A percentile compares a stretch with the other conserved stretches of the same genome.
Evolutionary conservation across 2,797 vertebrate genomes (phyloP).

Genomic region (Falco cherrug): DNA sequence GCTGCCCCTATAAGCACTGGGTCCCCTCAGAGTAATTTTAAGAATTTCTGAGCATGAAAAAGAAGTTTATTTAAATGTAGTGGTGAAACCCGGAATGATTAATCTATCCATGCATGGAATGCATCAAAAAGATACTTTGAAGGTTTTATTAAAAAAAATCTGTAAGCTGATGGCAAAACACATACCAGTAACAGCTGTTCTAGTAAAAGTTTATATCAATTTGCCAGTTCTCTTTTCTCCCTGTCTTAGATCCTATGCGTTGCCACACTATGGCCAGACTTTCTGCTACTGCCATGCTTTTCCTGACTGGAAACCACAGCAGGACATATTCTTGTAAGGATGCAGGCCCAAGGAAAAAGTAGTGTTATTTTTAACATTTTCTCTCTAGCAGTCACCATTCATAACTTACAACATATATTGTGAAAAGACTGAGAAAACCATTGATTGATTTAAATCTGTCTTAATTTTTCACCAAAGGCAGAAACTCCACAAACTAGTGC

Average conservation of each 20-base stretch:
- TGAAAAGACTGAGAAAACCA: slow-evolving; percentile 18
- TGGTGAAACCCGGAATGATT: not conserved
- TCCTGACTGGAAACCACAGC: not conserved
- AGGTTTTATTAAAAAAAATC: not conserved
- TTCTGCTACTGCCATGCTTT: not conserved
- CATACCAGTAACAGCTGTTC: not conserved
- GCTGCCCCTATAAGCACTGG: not conserved
- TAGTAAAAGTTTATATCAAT: not conserved
- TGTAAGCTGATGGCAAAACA: not conserved
- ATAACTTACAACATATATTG: not conserved
- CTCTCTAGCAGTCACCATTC: not conserved
- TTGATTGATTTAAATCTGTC: slow-evolving; percentile 45
- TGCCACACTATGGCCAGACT: not conserved
- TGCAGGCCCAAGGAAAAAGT: not conserved
- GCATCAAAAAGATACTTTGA: not conserved
- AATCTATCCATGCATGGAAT: not conserved
- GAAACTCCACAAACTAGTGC: slow-evolving; percentile 26
- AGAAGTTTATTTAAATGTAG: not conserved
- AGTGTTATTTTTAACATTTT: not conserved
- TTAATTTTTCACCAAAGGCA: slow-evolving; percentile 51
- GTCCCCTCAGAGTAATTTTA: not conserved
- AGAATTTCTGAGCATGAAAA: not conserved
- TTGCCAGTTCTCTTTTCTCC: not conserved
- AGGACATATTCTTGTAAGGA: not conserved
- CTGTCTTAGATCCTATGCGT: not conserved